Evolutionary conservation across 2,888 invertebrate species (phyloP), one percentile per base, ranked within the genome.

Genomic region (Calameuta pallipes): DNA sequence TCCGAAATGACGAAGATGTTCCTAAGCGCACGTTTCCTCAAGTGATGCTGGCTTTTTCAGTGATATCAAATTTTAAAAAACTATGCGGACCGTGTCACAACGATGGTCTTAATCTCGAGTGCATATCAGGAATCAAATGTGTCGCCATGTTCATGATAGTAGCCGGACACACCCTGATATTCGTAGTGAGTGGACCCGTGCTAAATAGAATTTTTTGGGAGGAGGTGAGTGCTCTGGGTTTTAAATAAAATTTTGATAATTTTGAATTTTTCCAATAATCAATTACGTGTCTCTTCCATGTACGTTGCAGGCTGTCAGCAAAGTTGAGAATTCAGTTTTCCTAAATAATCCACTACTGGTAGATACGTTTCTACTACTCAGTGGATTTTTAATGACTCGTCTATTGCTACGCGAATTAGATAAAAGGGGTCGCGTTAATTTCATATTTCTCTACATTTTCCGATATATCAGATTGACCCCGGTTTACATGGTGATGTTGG

Each of bases 401-500:
- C 92, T 96, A n/a, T 90, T 96, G 1, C 92, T 96, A 4, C 91
- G 94, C 33, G 95, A 95, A 89, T 89, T 96, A 81, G 95, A 95
- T 83, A 95, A 95, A 88, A 92, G 94, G 81, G 92, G 93, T 82
- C 87, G 86, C 37, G 83, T 96, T 9, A 96, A 95, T 89, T 92
- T 95, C 79, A 83, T 94, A 37, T 90, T 94, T 4, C 92, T 96
- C 35, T 93, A 95, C 85, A 87, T 95, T 76, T 94, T 94, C 79
- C 93, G 96, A 82, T 96, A 95, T 87, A 93, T 95, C 80, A 95
- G 95, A 85, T 93, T 96, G 81, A 96, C 96, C 15, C 96, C 96
- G 75, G 94, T 95, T 0, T 96, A 96, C 86, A 87, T 94, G 78
- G 93, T 96, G 0, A 93, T 96, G 30, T 93, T 97, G 87, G 93